phyloP scores from a whole-genome alignment of 2,797 vertebrate genomes.

The Yasuhikotakia modesta region DNA sequence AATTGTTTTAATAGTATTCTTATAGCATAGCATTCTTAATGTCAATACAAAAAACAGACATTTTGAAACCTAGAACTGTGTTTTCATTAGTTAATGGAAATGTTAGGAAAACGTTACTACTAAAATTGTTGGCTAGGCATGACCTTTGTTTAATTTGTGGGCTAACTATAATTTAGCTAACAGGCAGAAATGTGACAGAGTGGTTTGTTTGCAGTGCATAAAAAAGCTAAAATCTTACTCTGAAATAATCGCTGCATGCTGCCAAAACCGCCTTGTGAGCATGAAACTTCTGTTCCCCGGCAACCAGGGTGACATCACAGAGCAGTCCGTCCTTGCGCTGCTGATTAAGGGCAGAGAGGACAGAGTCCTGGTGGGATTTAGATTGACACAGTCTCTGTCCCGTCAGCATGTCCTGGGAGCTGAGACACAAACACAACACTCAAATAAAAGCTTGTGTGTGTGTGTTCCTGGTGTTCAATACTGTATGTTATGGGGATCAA shows the following conservation, averaged over 20 bases:
- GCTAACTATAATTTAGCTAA: no score
- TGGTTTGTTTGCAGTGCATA: not conserved
- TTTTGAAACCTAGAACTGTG: no score
- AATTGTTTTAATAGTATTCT: no score
- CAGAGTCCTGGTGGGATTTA: constrained; percentile 91
- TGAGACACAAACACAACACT: constrained; percentile 58
- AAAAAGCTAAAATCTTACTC: constrained; percentile 79
- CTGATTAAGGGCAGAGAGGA: constrained; percentile 93
- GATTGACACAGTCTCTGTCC: constrained; percentile 97
- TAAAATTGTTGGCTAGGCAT: no score
- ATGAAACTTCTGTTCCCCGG: constrained; percentile 94
- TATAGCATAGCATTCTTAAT: no score
- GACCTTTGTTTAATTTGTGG: no score
- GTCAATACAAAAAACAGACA: no score
- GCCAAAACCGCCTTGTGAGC: constrained; percentile 95
- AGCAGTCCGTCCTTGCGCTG: constrained; percentile 94
- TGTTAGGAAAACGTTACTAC: no score
- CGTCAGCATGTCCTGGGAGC: constrained; percentile 92
- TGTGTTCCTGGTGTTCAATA: no score
- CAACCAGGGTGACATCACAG: constrained; percentile 93
- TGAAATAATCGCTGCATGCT: constrained; percentile 96
- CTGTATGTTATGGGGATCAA: no score
- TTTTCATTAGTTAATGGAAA: no score
- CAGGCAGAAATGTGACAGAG: not conserved
- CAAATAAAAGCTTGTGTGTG: not conserved